phyloP scores from a whole-genome alignment of 2,113 vertebrate species.

The Baryphthengus martii region DNA sequence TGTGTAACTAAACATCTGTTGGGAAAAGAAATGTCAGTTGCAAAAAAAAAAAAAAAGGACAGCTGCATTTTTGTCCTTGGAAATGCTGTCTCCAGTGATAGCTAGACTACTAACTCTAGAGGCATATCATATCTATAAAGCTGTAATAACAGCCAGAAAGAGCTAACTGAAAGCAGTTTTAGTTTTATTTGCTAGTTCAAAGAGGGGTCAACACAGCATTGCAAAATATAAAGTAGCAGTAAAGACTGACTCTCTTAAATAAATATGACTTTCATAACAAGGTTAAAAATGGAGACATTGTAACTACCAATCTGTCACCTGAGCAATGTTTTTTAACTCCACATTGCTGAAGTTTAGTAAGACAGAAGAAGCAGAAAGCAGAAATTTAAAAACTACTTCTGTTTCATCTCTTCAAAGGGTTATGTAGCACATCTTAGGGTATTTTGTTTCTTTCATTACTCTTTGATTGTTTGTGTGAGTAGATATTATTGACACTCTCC shows the following conservation, averaged over 20 bases:
- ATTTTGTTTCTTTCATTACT: neutral
- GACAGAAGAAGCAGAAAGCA: neutral
- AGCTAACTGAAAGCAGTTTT: neutral
- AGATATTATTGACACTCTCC: neutral
- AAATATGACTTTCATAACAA: neutral
- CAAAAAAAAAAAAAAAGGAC: accelerated
- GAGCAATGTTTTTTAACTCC: neutral
- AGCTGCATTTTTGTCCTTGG: neutral
- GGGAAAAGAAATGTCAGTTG: neutral
- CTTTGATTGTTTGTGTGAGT: neutral
- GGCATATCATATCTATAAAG: neutral
- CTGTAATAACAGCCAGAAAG: neutral
- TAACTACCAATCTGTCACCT: neutral
- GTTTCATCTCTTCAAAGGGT: neutral
- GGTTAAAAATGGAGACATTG: neutral
- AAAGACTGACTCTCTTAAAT: neutral
- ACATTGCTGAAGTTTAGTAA: neutral
- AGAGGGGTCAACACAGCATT: neutral
- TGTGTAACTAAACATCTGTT: neutral
- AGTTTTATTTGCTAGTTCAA: neutral
- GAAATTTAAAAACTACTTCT: neutral
- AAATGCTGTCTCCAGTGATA: neutral
- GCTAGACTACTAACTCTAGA: neutral
- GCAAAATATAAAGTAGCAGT: neutral
- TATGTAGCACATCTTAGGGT: neutral